These are phyloP conservation scores for Parochlus steinenii DNA, from an alignment of 2,888 invertebrate genomes.

Conservation along the genomic window DNA sequence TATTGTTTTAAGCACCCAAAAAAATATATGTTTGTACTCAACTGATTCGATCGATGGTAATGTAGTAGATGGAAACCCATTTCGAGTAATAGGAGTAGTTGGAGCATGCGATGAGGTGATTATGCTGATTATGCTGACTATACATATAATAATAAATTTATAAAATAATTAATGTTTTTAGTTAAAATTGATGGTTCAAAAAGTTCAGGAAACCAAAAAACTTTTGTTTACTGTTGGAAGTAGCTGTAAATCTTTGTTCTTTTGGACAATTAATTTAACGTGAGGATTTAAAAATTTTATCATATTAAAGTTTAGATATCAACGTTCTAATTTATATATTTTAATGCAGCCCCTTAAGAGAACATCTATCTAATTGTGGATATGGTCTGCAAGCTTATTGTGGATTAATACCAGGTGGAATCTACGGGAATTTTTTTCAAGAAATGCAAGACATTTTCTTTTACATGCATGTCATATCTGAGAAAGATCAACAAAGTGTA, in stretches of 20 bases:
- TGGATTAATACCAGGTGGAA: slow-evolving; percentile 50
- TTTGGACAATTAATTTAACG: slow-evolving; percentile 39
- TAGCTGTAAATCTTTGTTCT: slow-evolving; percentile 20
- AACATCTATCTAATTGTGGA: slow-evolving; percentile 35
- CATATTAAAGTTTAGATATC: neutral
- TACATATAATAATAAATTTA: no score
- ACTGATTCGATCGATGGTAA: no score
- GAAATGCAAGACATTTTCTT: slow-evolving; percentile 61
- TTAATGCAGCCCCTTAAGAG: slow-evolving; percentile 33
- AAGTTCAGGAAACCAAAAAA: slow-evolving; percentile 2
- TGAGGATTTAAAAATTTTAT: slow-evolving; percentile 23
- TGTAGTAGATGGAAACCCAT: slow-evolving; percentile 63
- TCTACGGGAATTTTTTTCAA: slow-evolving; percentile 49
- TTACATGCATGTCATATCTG: slow-evolving; percentile 56
- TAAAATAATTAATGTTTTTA: no score
- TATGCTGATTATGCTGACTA: neutral
- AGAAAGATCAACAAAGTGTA: slow-evolving; percentile 45
- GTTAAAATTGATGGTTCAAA: no score
- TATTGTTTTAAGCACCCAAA: slow-evolving; percentile 43
- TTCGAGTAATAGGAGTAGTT: slow-evolving; percentile 40
- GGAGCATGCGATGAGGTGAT: slow-evolving; percentile 48
- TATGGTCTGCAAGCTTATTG: slow-evolving; percentile 48
- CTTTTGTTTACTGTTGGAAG: slow-evolving; percentile 6
- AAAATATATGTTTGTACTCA: slow-evolving; percentile 49
- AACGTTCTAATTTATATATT: neutral